Conservation (phyloP, 92 coral and sea anemone genomes). For the Umimayanthus chanpuru region DNA sequence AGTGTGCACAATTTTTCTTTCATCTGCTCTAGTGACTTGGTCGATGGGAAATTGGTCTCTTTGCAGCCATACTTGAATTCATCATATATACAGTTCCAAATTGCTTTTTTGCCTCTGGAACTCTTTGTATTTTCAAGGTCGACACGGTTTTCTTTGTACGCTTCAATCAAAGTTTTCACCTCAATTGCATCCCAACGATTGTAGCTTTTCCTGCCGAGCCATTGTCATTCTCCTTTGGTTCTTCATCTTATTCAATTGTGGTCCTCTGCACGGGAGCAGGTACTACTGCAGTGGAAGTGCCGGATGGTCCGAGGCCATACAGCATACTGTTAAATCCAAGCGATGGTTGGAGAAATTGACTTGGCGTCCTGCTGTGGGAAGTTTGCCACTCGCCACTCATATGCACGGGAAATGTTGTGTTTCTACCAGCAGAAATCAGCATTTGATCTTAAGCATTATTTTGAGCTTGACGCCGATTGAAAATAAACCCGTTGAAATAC, state of each 20-base stretch:
- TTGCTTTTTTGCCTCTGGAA: conserved; percentile 1
- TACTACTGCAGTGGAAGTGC: neutral
- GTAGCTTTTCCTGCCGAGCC: conserved; percentile 5
- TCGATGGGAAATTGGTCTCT: neutral
- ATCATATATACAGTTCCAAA: neutral
- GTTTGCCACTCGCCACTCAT: neutral
- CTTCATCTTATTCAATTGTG: neutral
- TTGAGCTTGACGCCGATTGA: neutral
- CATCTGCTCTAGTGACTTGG: neutral
- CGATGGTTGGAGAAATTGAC: neutral
- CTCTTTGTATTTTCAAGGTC: neutral
- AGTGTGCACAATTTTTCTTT: conserved; percentile 14
- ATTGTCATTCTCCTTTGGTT: neutral
- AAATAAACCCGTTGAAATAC: conserved; percentile 16
- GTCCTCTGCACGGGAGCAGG: neutral
- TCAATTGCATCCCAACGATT: conserved; percentile 24
- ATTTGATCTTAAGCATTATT: neutral
- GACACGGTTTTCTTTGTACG: conserved; percentile 2
- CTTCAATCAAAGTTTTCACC: neutral
- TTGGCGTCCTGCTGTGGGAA: neutral
- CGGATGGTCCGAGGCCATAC: neutral
- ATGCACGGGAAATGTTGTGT: neutral
- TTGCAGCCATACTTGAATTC: conserved; percentile 1
- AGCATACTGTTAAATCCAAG: neutral
- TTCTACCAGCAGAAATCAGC: neutral